A percentile compares a stretch with the other conserved stretches of the same genome.
These are phyloP conservation scores for Cricetomys ansorgei DNA, from an alignment of 2,113 vertebrate species.

Conservation along the genomic window DNA sequence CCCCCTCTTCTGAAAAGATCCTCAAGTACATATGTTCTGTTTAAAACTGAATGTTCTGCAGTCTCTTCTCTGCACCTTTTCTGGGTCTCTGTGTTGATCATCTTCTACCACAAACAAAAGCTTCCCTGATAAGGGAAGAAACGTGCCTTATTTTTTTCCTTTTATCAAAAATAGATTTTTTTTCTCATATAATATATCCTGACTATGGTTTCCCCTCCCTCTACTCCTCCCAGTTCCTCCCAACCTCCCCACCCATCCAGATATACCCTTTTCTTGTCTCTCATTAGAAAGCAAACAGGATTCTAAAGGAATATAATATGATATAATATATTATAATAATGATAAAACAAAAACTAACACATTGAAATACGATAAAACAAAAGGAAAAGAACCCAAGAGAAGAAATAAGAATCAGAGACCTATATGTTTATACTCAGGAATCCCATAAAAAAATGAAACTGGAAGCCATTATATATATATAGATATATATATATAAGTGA, in stretches of 20 bases:
- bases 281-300: not conserved
- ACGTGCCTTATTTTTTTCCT: not conserved
- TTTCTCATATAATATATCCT: not conserved
- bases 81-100: not conserved
- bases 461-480: not conserved
- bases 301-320: not conserved
- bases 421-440: not conserved
- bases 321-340: not conserved
- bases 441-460: not conserved
- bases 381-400: not conserved
- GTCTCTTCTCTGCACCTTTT: not conserved
- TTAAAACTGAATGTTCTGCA: not conserved
- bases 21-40: not conserved
- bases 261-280: not conserved
- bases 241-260: not conserved
- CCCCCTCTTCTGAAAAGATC: not conserved
- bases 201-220: not conserved
- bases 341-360: not conserved
- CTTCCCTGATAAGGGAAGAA: not conserved
- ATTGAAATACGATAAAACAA: not conserved
- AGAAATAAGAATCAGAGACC: not conserved
- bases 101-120: not conserved
- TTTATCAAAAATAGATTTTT: not conserved
- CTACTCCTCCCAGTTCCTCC: not conserved
- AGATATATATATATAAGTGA: too few relatives aligned